Percentiles rank a stretch among this genome's conserved stretches.
phyloP scores from a whole-genome alignment of 2,113 vertebrate species.

The Dolichotis patagonum region DNA sequence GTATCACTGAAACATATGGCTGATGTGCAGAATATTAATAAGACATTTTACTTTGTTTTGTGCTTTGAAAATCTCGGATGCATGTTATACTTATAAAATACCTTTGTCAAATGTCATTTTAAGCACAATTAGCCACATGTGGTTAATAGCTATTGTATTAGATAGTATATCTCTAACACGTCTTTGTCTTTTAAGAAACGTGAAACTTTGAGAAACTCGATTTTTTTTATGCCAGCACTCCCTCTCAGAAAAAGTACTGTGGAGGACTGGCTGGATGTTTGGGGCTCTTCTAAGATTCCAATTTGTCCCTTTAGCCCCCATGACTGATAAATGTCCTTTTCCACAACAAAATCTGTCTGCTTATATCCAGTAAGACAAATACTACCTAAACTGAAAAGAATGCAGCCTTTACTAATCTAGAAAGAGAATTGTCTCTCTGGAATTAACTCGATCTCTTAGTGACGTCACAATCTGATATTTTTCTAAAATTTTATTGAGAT shows the following conservation, averaged over 20 bases:
- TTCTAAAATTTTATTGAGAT: neutral
- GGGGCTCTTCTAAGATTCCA: neutral
- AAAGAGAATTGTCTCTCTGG: neutral
- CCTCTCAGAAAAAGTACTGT: neutral
- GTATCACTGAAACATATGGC: neutral
- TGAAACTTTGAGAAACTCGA: neutral
- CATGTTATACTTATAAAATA: neutral
- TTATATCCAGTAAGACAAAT: neutral
- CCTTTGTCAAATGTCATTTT: neutral
- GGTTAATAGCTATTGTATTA: neutral
- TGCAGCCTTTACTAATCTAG: neutral
- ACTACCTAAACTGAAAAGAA: neutral
- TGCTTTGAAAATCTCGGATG: neutral
- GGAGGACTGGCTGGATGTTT: neutral
- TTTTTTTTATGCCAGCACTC: neutral
- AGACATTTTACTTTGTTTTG: constrained; percentile 24
- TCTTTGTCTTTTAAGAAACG: constrained; percentile 25
- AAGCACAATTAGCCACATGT: neutral
- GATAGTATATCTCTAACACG: neutral
- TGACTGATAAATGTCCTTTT: neutral
- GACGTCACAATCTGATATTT: neutral
- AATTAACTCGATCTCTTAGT: neutral
- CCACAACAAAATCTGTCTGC: neutral
- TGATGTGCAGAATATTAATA: neutral
- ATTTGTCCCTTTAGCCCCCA: neutral